Base-by-base conservation (phyloP, 2,888 invertebrate species). In the Leistus spinibarbis region DNA sequence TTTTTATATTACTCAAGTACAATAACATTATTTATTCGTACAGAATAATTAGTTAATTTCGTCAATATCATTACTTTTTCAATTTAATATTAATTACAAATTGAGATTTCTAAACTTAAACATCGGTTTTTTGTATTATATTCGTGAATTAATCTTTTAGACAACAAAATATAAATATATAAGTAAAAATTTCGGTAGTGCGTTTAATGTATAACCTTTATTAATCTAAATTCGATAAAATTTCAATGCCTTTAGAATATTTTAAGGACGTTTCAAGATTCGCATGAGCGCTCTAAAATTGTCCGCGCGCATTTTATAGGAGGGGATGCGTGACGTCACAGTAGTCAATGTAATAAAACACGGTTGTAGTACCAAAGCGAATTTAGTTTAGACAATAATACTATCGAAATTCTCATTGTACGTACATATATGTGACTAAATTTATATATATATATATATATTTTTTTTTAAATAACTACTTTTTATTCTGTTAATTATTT, bases 351-450 rank as follows among this genome's bases (percentile, higher is more conserved):
- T 67, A 57, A 73, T 73, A 73, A 67, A 73, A 67, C 73, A 53
- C 40, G 67, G 40, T 67, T 67, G 73, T 73, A 57, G 54, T 22
- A 66, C 60, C 73, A 57, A 40, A 67, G 62, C 27, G 62, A 73
- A 67, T 73, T 67, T 73, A 73, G 73, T 73, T n/a, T 73, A 73
- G 66, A 67, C 60, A 10, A 67, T 62, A 54, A 73, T 67, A 73
- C 60, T 60, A 40, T 66, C 2, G 60, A 73, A 73, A 27, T 56
- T 73, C 67, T 60, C 53, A 62, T 67, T 67, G 40, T 73, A 60
- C 67, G 62, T 19, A 10, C 40, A 65, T 19, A n/a, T n/a, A n/a
- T n/a, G n/a, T n/a, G n/a, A n/a, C n/a, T n/a, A n/a, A n/a, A n/a
- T n/a, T n/a, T n/a, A n/a, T n/a, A n/a, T n/a, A n/a, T 40, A 53